A percentile compares a stretch with the other conserved stretches of the same genome.
phyloP scores from a whole-genome alignment of 2,113 vertebrate species.

The Brienomyrus longianalis region DNA sequence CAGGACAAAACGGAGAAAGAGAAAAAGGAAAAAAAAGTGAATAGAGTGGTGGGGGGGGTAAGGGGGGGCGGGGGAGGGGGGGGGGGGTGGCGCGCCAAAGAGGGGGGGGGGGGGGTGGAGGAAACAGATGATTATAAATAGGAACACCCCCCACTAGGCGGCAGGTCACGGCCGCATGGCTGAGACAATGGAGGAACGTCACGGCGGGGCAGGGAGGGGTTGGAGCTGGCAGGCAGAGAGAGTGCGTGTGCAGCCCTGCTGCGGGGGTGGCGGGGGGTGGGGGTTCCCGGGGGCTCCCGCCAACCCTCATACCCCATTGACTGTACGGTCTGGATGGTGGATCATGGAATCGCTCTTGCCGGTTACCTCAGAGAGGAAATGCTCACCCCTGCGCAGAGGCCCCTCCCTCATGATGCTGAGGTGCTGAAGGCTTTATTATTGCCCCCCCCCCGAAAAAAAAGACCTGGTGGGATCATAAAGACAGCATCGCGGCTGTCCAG shows the following conservation, averaged over 20 bases:
- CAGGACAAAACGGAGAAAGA: too few relatives aligned
- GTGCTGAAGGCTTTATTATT: not conserved
- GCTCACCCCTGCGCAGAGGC: conserved; percentile 30
- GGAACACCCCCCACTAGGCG: conserved; percentile 29
- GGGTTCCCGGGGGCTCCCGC: not conserved
- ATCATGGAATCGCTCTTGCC: conserved; percentile 36
- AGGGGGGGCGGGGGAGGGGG: too few relatives aligned
- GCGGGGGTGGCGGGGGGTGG: not conserved
- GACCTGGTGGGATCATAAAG: not conserved
- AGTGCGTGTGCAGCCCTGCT: not conserved
- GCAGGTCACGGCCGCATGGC: conserved; percentile 52
- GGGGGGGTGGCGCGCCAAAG: too few relatives aligned
- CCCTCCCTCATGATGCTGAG: not conserved
- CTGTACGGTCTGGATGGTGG: conserved; percentile 36
- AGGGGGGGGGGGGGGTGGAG: conserved; percentile 42
- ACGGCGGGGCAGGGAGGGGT: conserved; percentile 36
- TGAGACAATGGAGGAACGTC: conserved; percentile 59
- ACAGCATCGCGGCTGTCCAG: not conserved
- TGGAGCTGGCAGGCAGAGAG: conserved; percentile 39
- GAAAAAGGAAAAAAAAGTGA: too few relatives aligned
- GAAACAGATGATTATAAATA: conserved; percentile 64
- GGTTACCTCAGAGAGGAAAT: conserved; percentile 57
- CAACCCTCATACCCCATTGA: conserved; percentile 18
- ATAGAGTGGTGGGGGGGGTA: too few relatives aligned
- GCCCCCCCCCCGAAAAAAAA: not conserved